phyloP scores from a whole-genome alignment of 2,888 invertebrate genomes.

The Drosophila formosana region DNA sequence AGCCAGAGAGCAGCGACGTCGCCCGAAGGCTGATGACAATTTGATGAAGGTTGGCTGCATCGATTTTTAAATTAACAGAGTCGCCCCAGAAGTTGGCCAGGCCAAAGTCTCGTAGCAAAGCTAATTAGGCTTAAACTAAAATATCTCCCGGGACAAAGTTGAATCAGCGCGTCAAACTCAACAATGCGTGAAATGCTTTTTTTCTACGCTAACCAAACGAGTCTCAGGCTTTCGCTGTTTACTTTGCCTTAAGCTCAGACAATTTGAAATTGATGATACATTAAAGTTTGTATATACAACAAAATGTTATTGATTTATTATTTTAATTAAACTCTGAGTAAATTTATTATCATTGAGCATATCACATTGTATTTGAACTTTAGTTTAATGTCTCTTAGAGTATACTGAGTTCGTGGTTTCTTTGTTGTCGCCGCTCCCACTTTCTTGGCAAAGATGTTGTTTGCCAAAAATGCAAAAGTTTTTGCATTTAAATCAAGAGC shows the following conservation, averaged over 20 bases:
- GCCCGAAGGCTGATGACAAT: constrained; percentile 70
- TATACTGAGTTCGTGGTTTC: constrained; percentile 22
- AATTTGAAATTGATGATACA: too few relatives aligned
- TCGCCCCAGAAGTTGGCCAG: constrained; percentile 56
- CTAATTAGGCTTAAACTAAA: constrained; percentile 77
- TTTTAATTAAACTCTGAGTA: too few relatives aligned
- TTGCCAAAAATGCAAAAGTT: constrained; percentile 64
- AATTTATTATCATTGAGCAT: too few relatives aligned
- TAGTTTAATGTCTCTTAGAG: not conserved
- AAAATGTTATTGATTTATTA: too few relatives aligned
- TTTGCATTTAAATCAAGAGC: constrained; percentile 68
- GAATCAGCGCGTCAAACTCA: constrained; percentile 70
- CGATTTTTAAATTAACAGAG: constrained; percentile 77
- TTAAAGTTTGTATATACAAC: too few relatives aligned
- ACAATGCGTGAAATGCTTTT: constrained; percentile 74
- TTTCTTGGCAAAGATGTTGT: constrained; percentile 56
- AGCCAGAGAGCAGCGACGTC: constrained; percentile 16
- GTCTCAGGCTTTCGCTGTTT: not conserved
- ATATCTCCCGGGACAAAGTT: constrained; percentile 66
- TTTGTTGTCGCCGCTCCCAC: constrained; percentile 19
- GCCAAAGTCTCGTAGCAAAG: constrained; percentile 61
- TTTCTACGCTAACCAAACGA: constrained; percentile 40
- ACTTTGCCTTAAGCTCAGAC: not conserved
- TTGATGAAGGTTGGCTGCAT: constrained; percentile 75
- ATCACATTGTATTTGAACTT: too few relatives aligned